Conservation (phyloP, 2,113 vertebrate species). For the Pluvianellus socialis region DNA sequence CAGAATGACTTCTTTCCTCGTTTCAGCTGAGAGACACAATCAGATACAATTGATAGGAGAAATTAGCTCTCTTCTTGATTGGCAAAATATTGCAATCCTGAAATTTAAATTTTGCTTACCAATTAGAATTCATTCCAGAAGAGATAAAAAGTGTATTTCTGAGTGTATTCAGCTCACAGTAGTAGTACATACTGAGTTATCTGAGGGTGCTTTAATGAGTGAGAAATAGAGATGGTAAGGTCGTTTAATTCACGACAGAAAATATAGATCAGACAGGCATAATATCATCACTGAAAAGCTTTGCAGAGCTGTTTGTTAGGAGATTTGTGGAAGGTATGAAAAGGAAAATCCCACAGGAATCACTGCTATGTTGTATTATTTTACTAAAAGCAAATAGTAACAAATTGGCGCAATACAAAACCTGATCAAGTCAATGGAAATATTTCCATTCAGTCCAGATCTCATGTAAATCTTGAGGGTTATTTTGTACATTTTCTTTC, state of each 20-base stretch:
- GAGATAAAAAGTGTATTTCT: neutral
- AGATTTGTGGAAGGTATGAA: neutral
- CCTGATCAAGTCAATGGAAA: neutral
- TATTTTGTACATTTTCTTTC: neutral
- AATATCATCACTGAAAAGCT: neutral
- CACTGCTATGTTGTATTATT: neutral
- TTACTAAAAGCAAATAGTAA: neutral
- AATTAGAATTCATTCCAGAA: neutral
- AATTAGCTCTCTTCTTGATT: conserved; percentile 50
- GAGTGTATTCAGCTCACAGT: neutral
- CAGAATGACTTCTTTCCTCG: conserved; percentile 39
- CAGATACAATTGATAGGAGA: conserved; percentile 44
- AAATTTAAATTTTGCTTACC: conserved; percentile 17
- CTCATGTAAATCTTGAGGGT: neutral
- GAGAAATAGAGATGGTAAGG: neutral
- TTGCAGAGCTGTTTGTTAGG: neutral
- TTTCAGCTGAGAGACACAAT: conserved; percentile 59
- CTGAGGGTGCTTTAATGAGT: neutral
- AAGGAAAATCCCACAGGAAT: neutral
- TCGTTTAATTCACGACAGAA: neutral
- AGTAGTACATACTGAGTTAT: neutral
- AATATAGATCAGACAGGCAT: neutral
- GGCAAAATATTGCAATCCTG: conserved; percentile 32
- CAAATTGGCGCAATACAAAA: neutral
- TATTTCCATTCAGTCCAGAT: neutral